phyloP scores from a whole-genome alignment of 2,113 vertebrate species.

The Capreolus pygargus region DNA sequence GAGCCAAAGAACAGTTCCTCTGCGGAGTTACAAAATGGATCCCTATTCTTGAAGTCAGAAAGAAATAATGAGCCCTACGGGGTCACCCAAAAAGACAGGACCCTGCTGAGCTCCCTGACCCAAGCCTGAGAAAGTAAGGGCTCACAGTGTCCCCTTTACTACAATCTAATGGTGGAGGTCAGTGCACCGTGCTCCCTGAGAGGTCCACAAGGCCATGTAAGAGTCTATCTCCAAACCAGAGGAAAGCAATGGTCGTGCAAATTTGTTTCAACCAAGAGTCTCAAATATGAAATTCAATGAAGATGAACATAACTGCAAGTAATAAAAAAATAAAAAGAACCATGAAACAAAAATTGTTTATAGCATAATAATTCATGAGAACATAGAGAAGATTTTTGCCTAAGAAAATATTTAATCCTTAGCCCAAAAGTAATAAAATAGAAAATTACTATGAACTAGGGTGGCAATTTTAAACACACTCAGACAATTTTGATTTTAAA shows the following conservation, averaged over 20 bases:
- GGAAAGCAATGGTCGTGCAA: neutral
- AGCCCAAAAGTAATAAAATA: slow-evolving; percentile 19
- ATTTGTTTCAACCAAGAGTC: neutral
- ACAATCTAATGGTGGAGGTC: neutral
- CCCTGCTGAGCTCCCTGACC: neutral
- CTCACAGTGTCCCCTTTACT: neutral
- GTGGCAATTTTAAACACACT: slow-evolving; percentile 14
- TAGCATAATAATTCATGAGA: neutral
- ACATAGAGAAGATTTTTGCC: neutral
- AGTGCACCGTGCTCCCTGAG: neutral
- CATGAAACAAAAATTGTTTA: slow-evolving; percentile 19
- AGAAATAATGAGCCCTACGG: neutral
- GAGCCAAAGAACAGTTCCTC: neutral
- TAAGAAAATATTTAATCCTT: slow-evolving; percentile 27
- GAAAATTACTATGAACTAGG: neutral
- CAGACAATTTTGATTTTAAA: neutral
- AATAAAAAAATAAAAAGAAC: neutral
- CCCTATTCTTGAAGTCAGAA: neutral
- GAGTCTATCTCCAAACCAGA: neutral
- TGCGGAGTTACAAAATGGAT: neutral
- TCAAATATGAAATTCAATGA: slow-evolving; percentile 27
- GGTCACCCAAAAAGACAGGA: neutral
- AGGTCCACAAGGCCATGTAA: neutral
- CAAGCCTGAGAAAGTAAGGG: neutral
- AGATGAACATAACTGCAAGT: neutral